Base-by-base conservation (phyloP, 2,113 vertebrate genomes). In the Aspiorhynchus laticeps region DNA sequence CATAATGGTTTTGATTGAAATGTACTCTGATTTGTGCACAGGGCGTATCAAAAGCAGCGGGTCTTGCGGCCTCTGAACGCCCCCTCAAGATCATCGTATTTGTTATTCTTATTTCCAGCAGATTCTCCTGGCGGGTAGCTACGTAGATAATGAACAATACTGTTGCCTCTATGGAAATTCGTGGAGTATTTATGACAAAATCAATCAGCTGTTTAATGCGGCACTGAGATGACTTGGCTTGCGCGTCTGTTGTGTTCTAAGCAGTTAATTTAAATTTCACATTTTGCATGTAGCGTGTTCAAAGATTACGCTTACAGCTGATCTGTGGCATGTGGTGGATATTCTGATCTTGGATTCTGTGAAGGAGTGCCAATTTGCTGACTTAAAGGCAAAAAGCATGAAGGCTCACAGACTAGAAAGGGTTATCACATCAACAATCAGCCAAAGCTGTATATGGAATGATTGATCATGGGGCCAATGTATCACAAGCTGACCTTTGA, bases 61-160 rank as follows among this genome's bases (percentile, higher is more conserved):
- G 31, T 26, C 33, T 2, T 31, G 26, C 3, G 51, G 69, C 48
- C 63, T 33, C 78, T 53, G 14, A 79, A 43, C 33, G 65, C 31
- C 43, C 3, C 17, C 56, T 11, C 69, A 19, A 73, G 63, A 61
- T 82, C 56, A 38, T 79, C 56, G 73, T 14, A 85, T 88, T 86
- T 83, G 78, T 38, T 82, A 71, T 71, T 78, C 74, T 78, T 31
- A 82, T 85, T 82, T 85, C n/a, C 67, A 85, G 33, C 33, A n/a
- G 71, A 74, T 51, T 79, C 73, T 83, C 46, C 28, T 67, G 1
- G 38, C 46, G 19, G 73, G 78, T 51, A 81, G 28, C 53, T 59
- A 61, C 48, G 67, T 15, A 69, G 83, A 48, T 56, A n/a, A 83
- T 79, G 71, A 86, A 82, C 80, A 76, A 83, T 46, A 51, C 33